A percentile compares a stretch with the other conserved stretches of the same genome.
Conservation (phyloP, 2,888 invertebrate genomes). For the Lacanobia oleracea region DNA sequence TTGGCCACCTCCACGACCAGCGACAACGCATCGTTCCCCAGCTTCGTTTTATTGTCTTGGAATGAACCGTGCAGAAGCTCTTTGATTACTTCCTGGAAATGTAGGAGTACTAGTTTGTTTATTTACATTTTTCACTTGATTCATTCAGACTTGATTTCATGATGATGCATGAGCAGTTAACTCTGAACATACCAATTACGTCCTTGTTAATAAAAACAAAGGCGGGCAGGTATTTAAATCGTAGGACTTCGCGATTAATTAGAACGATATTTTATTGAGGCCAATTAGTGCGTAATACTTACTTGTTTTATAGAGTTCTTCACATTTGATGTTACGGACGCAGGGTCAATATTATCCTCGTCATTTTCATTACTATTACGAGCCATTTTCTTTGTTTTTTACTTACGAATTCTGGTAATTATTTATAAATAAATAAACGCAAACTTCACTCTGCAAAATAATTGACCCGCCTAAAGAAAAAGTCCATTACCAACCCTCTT, state of each 20-base stretch:
- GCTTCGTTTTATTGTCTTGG: constrained; percentile 89
- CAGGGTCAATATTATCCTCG: constrained; percentile 80
- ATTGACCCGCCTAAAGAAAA: constrained; percentile 41
- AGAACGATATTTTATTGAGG: background rate
- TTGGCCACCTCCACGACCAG: constrained; percentile 89
- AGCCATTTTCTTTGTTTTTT: constrained; percentile 70
- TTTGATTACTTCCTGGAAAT: constrained; percentile 87
- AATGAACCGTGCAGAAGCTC: constrained; percentile 89
- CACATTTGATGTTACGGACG: constrained; percentile 79
- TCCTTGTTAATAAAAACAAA: background rate
- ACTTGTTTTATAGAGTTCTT: constrained; percentile 82
- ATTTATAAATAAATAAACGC: constrained; percentile 33
- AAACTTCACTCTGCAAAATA: constrained; percentile 15
- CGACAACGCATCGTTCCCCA: constrained; percentile 89
- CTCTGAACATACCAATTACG: background rate
- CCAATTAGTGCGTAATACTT: constrained; percentile 51
- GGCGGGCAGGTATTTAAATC: background rate
- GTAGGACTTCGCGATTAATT: background rate
- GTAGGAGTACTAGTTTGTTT: constrained; percentile 13
- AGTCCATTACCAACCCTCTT: background rate
- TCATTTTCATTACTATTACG: constrained; percentile 80
- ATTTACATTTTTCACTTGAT: constrained; percentile 25
- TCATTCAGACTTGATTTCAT: background rate
- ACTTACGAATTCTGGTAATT: constrained; percentile 43
- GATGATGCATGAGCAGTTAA: background rate